Percentiles rank a stretch among this genome's conserved stretches.
Evolutionary conservation across 2,888 invertebrate genomes (phyloP).

Genomic region (Gibbula magus): DNA sequence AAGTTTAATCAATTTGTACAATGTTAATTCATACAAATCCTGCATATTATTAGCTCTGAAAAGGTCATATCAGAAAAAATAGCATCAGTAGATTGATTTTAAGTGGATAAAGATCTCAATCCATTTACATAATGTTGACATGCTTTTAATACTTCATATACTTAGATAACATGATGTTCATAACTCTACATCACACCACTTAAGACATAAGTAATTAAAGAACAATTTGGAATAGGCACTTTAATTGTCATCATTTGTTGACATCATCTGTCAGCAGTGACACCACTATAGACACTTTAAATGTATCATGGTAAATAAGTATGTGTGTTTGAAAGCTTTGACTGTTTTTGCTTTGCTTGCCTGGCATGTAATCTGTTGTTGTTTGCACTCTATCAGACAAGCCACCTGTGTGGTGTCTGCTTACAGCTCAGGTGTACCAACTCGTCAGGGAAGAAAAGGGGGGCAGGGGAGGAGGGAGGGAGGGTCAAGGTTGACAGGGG

Average conservation of each 20-base stretch:
- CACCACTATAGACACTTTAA: background rate
- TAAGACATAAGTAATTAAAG: too few relatives aligned
- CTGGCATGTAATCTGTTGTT: conserved; percentile 22
- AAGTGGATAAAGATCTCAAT: too few relatives aligned
- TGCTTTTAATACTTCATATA: too few relatives aligned
- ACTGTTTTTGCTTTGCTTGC: conserved; percentile 10
- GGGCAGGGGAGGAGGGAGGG: background rate
- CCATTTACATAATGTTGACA: too few relatives aligned
- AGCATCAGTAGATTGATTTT: too few relatives aligned
- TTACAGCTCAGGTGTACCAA: conserved; percentile 19
- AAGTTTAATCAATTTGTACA: too few relatives aligned
- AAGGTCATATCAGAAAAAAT: too few relatives aligned
- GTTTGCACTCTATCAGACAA: conserved; percentile 7
- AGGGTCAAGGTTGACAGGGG: background rate
- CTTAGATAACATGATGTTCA: too few relatives aligned
- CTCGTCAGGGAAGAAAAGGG: background rate
- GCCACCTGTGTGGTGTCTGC: conserved; percentile 21
- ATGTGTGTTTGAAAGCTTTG: conserved; percentile 17
- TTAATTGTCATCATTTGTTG: background rate
- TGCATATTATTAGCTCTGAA: too few relatives aligned
- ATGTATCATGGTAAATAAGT: conserved; percentile 21
- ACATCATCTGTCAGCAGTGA: background rate
- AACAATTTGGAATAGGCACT: background rate
- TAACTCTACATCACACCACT: too few relatives aligned
- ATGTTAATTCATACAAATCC: too few relatives aligned